Evolutionary conservation across 1,140 invertebrate genomes (phyloP), one percentile per base, ranked within the genome.

Genomic region (Cydia amplana): DNA sequence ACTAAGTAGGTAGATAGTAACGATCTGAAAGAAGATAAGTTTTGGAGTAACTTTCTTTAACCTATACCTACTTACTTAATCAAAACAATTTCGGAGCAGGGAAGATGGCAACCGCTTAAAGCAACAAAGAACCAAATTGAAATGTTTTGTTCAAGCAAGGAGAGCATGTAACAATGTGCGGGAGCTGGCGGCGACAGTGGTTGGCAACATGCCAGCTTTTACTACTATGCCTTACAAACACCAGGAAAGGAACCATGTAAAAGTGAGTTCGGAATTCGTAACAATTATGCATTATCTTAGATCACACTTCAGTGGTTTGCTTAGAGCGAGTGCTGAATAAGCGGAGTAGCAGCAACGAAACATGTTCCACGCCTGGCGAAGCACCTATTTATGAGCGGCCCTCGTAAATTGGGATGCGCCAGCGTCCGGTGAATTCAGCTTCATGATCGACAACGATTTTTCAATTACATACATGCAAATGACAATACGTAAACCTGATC

Each of bases 261-360:
- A 75, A 79, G 75, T 72, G 70, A 77, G 72, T 74, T 73, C n/a
- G 72, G 63, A 43, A 40, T 74, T 43, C 20, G 32, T 18, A 51
- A 18, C 49, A 51, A 51, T 18, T 51, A 18, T 51, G n/a, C 49
- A n/a, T n/a, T n/a, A 51, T 25, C 16, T 72, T 75, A 74, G 77
- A 77, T 77, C 49, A 51, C n/a, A 51, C 16, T 51, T 6, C 49
- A 18, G 49, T 51, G 12, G 43, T 51, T 51, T 18, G 16, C n/a
- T 14, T 18, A 4, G n/a, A 51, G n/a, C 1, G 49, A 18, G 49
- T 51, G 16, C 49, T 16, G 14, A 51, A n/a, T 51, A n/a, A 16
- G 49, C 5, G 5, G 49, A n/a, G 49, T 46, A 12, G 1, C 32
- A 36, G 40, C 40, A 43, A 43, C 2, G 40, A 43, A 43, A 43